Percentiles rank a stretch among this genome's conserved stretches.
These are phyloP conservation scores for Gastrophysa polygoni DNA, from an alignment of 2,888 invertebrate species.

Conservation along the genomic window DNA sequence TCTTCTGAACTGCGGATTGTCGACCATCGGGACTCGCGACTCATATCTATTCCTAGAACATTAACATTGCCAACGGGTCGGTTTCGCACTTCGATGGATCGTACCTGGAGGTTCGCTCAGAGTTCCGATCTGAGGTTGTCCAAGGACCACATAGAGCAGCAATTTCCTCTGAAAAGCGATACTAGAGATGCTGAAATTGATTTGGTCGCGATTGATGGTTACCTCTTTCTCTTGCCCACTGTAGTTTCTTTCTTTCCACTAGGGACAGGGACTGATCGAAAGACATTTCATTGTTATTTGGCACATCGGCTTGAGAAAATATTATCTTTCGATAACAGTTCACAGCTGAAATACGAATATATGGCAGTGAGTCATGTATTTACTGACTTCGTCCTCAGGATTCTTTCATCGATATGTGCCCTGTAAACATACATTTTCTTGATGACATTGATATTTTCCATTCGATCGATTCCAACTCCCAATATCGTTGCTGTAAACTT, in stretches of 20 bases:
- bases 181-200: neutral
- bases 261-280: constrained; percentile 61
- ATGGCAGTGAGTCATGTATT: no score
- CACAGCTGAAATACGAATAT: constrained; percentile 39
- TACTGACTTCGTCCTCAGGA: no score
- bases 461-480: no score
- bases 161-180: constrained; percentile 74
- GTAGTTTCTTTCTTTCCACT: constrained; percentile 86
- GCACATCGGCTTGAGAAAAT: constrained; percentile 5
- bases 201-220: constrained; percentile 32
- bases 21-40: constrained; percentile 42
- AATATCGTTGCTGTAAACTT: no score
- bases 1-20: constrained; percentile 41
- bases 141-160: constrained; percentile 79
- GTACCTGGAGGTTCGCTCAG: constrained; percentile 7
- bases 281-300: constrained; percentile 45
- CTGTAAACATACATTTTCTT: no score
- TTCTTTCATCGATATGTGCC: no score
- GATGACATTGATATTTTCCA: no score
- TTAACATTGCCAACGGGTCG: neutral
- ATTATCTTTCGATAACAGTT: constrained; percentile 32
- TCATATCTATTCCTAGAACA: constrained; percentile 42
- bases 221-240: constrained; percentile 95
- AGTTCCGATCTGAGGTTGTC: constrained; percentile 57
- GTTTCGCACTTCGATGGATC: neutral